phyloP scores from a whole-genome alignment of 1,140 invertebrate species.

The Phthorimaea operculella region DNA sequence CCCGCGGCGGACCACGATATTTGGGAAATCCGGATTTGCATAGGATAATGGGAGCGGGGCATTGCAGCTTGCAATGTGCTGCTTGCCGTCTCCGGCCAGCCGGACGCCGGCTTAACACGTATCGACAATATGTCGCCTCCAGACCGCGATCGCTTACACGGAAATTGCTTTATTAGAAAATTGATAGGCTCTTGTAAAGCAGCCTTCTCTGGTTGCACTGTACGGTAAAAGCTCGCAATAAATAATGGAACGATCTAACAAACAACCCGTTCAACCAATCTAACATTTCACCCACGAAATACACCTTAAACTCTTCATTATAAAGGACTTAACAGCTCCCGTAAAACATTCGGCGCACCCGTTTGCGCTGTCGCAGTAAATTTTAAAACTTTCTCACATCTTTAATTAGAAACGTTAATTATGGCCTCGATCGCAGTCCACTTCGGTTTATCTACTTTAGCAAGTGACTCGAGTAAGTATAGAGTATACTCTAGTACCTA shows the following conservation, averaged over 20 bases:
- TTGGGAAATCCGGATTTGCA: constrained; percentile 64
- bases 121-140: constrained; percentile 9
- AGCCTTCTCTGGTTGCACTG: not conserved
- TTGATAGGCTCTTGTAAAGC: too few relatives aligned
- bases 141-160: too few relatives aligned
- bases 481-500: too few relatives aligned
- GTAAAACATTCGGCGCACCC: constrained; percentile 10
- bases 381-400: constrained; percentile 18
- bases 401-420: constrained; percentile 23
- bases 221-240: not conserved
- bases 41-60: constrained; percentile 56
- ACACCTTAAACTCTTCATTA: constrained; percentile 6
- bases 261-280: not conserved
- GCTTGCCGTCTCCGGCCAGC: constrained; percentile 12
- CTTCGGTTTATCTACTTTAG: constrained; percentile 8
- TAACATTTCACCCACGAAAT: not conserved
- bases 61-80: constrained; percentile 34
- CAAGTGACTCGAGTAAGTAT: not conserved
- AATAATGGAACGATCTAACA: too few relatives aligned
- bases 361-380: constrained; percentile 14
- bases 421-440: constrained; percentile 13
- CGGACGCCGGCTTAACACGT: constrained; percentile 14
- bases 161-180: too few relatives aligned
- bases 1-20: constrained; percentile 54
- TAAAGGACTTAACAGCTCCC: constrained; percentile 11